Conservation (phyloP, 2,797 vertebrate genomes). For the Enoplosus armatus region DNA sequence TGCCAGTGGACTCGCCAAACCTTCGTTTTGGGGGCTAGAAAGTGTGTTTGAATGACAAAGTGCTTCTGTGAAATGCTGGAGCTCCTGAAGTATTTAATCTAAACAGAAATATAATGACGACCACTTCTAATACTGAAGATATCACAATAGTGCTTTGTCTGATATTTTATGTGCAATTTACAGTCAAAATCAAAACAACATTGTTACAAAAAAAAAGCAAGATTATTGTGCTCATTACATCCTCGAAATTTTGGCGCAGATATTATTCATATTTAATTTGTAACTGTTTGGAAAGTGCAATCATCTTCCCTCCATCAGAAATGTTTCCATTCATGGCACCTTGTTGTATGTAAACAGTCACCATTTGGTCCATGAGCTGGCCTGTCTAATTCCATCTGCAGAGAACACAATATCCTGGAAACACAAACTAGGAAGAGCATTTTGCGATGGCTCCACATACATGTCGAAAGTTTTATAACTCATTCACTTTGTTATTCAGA, state of each 20-base stretch:
- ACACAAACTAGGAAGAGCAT: constrained; percentile 30
- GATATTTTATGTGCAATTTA: constrained; percentile 35
- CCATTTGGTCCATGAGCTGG: constrained; percentile 68
- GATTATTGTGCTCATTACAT: not conserved
- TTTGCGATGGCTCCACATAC: constrained; percentile 3
- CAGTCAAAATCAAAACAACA: constrained; percentile 3
- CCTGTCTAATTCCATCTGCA: constrained; percentile 35
- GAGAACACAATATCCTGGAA: constrained; percentile 27
- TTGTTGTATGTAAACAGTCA: constrained; percentile 67
- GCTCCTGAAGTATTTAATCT: not conserved
- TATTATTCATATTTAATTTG: constrained; percentile 22
- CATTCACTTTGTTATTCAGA: constrained; percentile 27
- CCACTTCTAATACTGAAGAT: constrained; percentile 23
- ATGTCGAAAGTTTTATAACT: constrained; percentile 18
- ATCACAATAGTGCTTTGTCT: constrained; percentile 3
- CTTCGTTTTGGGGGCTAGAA: not conserved
- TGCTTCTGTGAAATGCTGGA: constrained; percentile 19
- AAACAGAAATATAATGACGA: constrained; percentile 5
- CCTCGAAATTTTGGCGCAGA: constrained; percentile 18
- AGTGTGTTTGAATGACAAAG: not conserved
- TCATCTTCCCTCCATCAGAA: constrained; percentile 34
- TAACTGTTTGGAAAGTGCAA: constrained; percentile 41
- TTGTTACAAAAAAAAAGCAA: constrained; percentile 1
- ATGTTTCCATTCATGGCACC: constrained; percentile 50
- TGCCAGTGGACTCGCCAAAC: not conserved